These are phyloP conservation scores for Sepioteuthis lessoniana DNA, from an alignment of 2,888 invertebrate genomes.

Conservation along the genomic window DNA sequence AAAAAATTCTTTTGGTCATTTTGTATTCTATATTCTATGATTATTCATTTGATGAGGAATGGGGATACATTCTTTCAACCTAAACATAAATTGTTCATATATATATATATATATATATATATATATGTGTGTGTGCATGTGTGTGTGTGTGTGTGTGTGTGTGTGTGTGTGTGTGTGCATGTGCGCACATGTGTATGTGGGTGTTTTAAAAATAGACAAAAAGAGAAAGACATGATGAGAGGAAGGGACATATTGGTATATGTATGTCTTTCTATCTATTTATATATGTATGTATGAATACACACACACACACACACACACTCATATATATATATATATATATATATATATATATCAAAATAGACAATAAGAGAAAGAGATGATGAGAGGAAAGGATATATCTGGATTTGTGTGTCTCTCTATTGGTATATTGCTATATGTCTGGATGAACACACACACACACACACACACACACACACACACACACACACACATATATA, in stretches of 20 bases:
- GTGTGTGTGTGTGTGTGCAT: too few species aligned
- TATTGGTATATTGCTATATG: too few species aligned
- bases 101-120: slow-evolving; percentile 33
- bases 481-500: too few species aligned
- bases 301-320: not conserved
- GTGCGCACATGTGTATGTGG: too few species aligned
- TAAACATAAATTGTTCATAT: not conserved
- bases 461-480: too few species aligned
- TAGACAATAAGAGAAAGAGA: too few species aligned
- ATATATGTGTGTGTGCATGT: too few species aligned
- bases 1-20: not conserved
- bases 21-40: not conserved
- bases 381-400: too few species aligned
- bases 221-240: not conserved
- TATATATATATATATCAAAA: not conserved
- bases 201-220: not conserved
- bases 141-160: too few species aligned
- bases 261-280: not conserved
- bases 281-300: not conserved
- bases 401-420: too few species aligned
- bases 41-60: not conserved
- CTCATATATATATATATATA: not conserved
- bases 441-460: too few species aligned
- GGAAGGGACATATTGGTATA: not conserved
- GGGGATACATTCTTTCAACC: not conserved